Conservation (phyloP, 1,140 invertebrate species). For the Manduca sexta region DNA sequence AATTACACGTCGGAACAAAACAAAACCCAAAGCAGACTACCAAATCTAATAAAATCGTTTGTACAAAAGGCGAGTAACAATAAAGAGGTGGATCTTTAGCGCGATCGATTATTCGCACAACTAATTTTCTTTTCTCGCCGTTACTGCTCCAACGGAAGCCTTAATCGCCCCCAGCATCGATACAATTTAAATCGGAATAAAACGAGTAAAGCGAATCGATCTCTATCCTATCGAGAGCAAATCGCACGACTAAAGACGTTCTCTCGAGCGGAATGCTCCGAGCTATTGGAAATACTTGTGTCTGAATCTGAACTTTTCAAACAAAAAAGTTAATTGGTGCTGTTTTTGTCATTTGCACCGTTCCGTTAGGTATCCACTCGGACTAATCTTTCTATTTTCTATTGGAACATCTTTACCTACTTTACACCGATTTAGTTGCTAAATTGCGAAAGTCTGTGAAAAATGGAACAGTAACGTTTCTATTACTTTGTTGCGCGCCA, state of each 20-base stretch:
- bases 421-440: conserved; percentile 27
- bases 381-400: conserved; percentile 46
- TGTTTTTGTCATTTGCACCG: conserved; percentile 51
- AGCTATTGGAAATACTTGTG: conserved; percentile 59
- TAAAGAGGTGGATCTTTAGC: neutral
- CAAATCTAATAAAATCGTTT: no score
- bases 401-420: conserved; percentile 26
- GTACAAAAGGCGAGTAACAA: no score
- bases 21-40: no score
- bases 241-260: conserved; percentile 66
- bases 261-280: conserved; percentile 49
- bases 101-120: conserved; percentile 7
- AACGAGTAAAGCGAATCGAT: conserved; percentile 64
- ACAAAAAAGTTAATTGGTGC: conserved; percentile 65
- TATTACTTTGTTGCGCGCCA: neutral
- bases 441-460: conserved; percentile 24
- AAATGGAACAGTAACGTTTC: conserved; percentile 8
- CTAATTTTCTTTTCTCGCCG: conserved; percentile 45
- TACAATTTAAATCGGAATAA: conserved; percentile 67
- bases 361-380: conserved; percentile 34
- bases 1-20: no score
- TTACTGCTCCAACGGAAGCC: conserved; percentile 36
- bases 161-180: conserved; percentile 62
- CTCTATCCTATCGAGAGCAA: conserved; percentile 64
- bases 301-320: conserved; percentile 46